Conservation (phyloP, 2,797 vertebrate genomes). For the Oryzias dopingdopingensis region DNA sequence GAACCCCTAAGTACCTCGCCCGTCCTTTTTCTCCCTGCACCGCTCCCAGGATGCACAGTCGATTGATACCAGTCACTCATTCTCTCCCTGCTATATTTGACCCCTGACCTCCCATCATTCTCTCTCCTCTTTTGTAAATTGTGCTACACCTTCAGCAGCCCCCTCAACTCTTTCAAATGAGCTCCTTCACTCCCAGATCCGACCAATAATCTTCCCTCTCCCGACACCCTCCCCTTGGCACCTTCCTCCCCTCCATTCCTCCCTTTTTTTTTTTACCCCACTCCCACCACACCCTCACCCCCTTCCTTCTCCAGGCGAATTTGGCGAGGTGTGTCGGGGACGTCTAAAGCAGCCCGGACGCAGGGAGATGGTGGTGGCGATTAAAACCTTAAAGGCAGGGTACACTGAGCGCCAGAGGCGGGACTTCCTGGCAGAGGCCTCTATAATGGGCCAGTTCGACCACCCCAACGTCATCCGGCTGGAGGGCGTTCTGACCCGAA, state of each 20-base stretch:
- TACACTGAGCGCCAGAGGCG: slow-evolving; percentile 95
- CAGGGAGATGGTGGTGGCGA: slow-evolving; percentile 93
- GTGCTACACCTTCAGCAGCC: slow-evolving; percentile 33
- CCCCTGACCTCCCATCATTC: slow-evolving; percentile 49
- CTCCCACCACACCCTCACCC: slow-evolving; percentile 7
- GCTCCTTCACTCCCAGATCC: slow-evolving; percentile 50
- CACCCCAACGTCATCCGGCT: slow-evolving; percentile 98
- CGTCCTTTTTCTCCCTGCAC: slow-evolving; percentile 59
- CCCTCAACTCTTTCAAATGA: slow-evolving; percentile 39
- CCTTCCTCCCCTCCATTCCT: slow-evolving; percentile 25
- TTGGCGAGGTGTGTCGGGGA: slow-evolving; percentile 95
- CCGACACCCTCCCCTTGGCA: slow-evolving; percentile 34
- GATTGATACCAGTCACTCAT: slow-evolving; percentile 59
- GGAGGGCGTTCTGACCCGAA: slow-evolving; percentile 96
- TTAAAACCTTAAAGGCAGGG: slow-evolving; percentile 96
- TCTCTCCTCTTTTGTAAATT: slow-evolving; percentile 18
- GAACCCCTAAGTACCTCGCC: slow-evolving; percentile 60
- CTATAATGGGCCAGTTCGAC: slow-evolving; percentile 99
- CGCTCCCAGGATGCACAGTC: slow-evolving; percentile 57
- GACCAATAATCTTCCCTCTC: slow-evolving; percentile 63
- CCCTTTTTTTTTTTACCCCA: slow-evolving; percentile 42
- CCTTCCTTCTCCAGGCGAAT: slow-evolving; percentile 83
- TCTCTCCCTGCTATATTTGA: slow-evolving; percentile 69
- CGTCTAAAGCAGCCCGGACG: slow-evolving; percentile 93
- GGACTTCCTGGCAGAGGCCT: slow-evolving; percentile 95